These are phyloP conservation scores for Bembecia ichneumoniformis DNA, from an alignment of 2,888 invertebrate genomes.

Conservation along the genomic window DNA sequence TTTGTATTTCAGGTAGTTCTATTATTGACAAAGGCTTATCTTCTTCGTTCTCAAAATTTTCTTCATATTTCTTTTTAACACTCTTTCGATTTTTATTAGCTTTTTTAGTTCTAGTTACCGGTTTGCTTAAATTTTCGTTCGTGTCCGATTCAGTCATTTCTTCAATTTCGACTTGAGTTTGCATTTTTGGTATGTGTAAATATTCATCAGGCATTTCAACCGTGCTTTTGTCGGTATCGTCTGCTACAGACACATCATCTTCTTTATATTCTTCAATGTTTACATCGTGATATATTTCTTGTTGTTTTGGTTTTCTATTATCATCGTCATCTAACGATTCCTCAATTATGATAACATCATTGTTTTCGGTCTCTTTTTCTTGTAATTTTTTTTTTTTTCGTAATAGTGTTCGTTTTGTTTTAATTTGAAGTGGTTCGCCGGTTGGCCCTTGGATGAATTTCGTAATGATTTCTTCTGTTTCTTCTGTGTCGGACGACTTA, in stretches of 20 bases:
- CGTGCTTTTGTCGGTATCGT: conserved; percentile 36
- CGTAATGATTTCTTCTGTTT: conserved; percentile 74
- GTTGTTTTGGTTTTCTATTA: conserved; percentile 14
- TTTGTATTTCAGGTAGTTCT: conserved; percentile 10
- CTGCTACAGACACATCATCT: conserved; percentile 24
- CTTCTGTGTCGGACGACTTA: conserved; percentile 60
- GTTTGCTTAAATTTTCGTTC: conserved; percentile 24
- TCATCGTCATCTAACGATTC: conserved; percentile 55
- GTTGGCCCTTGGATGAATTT: conserved; percentile 68
- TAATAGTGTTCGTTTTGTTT: conserved; percentile 71
- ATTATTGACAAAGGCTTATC: conserved; percentile 14
- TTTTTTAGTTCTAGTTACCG: conserved; percentile 5
- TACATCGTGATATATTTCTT: conserved; percentile 29
- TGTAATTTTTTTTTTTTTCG: conserved; percentile 46
- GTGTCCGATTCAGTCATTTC: conserved; percentile 22
- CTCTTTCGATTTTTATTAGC: background rate
- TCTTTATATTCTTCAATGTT: conserved; percentile 55
- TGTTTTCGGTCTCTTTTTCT: conserved; percentile 25
- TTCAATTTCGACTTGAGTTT: conserved; percentile 39
- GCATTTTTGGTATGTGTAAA: conserved; percentile 37
- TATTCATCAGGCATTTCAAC: conserved; percentile 47
- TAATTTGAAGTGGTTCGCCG: conserved; percentile 66
- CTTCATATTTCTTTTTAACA: conserved; percentile 4
- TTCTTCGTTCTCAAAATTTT: conserved; percentile 13
- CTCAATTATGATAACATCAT: conserved; percentile 64